These are phyloP conservation scores for Agrilus mali DNA, from an alignment of 2,888 invertebrate species.

Conservation along the genomic window DNA sequence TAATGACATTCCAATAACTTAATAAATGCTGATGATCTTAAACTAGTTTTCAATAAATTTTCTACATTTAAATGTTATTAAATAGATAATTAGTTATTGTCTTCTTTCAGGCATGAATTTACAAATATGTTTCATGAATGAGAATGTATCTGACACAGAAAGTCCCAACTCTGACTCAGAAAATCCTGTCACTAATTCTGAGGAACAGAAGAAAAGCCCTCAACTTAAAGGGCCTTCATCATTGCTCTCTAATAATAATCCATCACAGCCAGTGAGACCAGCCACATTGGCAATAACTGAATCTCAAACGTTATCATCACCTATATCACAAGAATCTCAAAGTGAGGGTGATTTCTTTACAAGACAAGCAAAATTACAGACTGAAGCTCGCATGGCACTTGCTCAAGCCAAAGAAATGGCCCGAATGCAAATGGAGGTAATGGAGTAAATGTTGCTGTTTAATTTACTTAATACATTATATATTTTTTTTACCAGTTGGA, in stretches of 20 bases:
- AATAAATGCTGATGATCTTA: too few relatives aligned
- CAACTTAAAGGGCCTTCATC: slow-evolving; percentile 15
- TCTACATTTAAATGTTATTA: too few relatives aligned
- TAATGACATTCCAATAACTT: too few relatives aligned
- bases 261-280: slow-evolving; percentile 19
- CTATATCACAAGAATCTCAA: slow-evolving; percentile 28
- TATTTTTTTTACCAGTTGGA: slow-evolving; percentile 34
- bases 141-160: slow-evolving; percentile 75
- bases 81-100: slow-evolving; percentile 11
- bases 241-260: not conserved
- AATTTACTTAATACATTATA: too few relatives aligned
- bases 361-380: slow-evolving; percentile 68
- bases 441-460: slow-evolving; percentile 2
- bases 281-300: slow-evolving; percentile 32
- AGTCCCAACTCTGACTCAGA: slow-evolving; percentile 66
- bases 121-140: slow-evolving; percentile 94
- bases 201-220: slow-evolving; percentile 23
- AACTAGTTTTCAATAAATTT: too few relatives aligned
- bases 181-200: slow-evolving; percentile 32
- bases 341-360: slow-evolving; percentile 70
- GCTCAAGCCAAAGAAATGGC: slow-evolving; percentile 88
- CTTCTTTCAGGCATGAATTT: slow-evolving; percentile 81
- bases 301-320: slow-evolving; percentile 36
- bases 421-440: slow-evolving; percentile 81
- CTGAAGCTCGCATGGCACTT: slow-evolving; percentile 76